Conservation (phyloP, 1,140 invertebrate species). For the Homalodisca vitripennis region DNA sequence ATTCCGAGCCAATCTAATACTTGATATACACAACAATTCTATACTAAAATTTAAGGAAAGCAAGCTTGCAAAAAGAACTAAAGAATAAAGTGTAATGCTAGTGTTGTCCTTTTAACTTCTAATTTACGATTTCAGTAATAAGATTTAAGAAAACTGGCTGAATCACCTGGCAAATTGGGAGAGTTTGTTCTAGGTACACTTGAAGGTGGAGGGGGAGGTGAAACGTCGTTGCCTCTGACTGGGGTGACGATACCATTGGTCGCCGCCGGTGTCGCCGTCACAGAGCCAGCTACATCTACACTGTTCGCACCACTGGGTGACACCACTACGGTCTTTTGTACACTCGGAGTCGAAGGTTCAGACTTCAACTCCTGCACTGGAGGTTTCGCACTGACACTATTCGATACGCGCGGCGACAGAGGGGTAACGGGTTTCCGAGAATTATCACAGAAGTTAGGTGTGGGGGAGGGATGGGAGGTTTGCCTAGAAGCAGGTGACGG, state of each 20-base stretch:
- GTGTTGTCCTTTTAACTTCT: too few relatives aligned
- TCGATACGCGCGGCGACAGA: background rate
- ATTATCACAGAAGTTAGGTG: conserved; percentile 34
- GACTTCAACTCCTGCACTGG: background rate
- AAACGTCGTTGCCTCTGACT: background rate
- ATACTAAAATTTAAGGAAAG: too few relatives aligned
- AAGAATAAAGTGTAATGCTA: too few relatives aligned
- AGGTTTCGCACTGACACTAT: background rate
- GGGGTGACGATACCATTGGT: conserved; percentile 5
- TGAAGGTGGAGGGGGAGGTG: conserved; percentile 6
- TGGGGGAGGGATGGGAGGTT: background rate
- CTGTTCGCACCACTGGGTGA: too few relatives aligned
- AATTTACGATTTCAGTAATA: too few relatives aligned
- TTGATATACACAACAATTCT: too few relatives aligned
- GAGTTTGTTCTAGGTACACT: conserved; percentile 27
- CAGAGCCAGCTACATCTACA: too few relatives aligned
- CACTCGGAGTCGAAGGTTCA: background rate
- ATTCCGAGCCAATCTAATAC: too few relatives aligned
- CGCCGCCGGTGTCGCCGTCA: background rate
- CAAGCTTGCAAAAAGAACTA: too few relatives aligned
- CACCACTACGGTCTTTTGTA: background rate
- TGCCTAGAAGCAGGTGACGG: conserved; percentile 21
- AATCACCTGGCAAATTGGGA: conserved; percentile 32
- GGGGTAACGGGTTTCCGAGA: conserved; percentile 9
- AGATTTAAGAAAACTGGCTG: too few relatives aligned